phyloP scores from a whole-genome alignment of 2,113 vertebrate species.

The Leiothrix lutea region DNA sequence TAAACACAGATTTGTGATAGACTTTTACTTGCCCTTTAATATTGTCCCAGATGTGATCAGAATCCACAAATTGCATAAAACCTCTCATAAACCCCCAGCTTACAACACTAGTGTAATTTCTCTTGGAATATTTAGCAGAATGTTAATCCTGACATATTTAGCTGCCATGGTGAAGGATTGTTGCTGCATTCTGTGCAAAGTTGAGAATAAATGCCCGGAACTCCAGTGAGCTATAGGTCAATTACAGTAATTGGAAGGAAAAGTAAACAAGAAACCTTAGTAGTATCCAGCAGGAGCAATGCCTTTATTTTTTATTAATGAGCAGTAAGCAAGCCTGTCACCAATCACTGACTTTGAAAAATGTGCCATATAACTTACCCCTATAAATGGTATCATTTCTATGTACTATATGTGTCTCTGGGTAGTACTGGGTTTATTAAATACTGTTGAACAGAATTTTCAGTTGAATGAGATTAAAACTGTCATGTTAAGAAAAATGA shows the following conservation, averaged over 20 bases:
- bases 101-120: background rate
- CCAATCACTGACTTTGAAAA: conserved; percentile 48
- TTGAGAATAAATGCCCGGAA: conserved; percentile 41
- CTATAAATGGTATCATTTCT: background rate
- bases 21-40: conserved; percentile 40
- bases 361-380: background rate
- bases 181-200: background rate
- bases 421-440: conserved; percentile 56
- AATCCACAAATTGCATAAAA: conserved; percentile 40
- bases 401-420: conserved; percentile 5
- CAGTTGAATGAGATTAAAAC: conserved; percentile 58
- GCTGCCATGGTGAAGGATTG: background rate
- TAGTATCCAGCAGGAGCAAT: background rate
- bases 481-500: conserved; percentile 37
- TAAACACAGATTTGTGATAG: conserved; percentile 38
- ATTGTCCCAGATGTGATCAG: conserved; percentile 10
- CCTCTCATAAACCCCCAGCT: conserved; percentile 30
- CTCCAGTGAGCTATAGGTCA: conserved; percentile 42
- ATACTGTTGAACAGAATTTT: conserved; percentile 39
- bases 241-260: conserved; percentile 43
- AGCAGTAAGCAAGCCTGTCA: conserved; percentile 56
- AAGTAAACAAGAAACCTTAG: conserved; percentile 37
- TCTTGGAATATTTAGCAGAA: conserved; percentile 18
- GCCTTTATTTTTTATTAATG: conserved; percentile 65
- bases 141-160: conserved; percentile 47